Evolutionary conservation across 2,888 invertebrate species (phyloP), one percentile per base, ranked within the genome.

Genomic region (Leptinotarsa juncta): DNA sequence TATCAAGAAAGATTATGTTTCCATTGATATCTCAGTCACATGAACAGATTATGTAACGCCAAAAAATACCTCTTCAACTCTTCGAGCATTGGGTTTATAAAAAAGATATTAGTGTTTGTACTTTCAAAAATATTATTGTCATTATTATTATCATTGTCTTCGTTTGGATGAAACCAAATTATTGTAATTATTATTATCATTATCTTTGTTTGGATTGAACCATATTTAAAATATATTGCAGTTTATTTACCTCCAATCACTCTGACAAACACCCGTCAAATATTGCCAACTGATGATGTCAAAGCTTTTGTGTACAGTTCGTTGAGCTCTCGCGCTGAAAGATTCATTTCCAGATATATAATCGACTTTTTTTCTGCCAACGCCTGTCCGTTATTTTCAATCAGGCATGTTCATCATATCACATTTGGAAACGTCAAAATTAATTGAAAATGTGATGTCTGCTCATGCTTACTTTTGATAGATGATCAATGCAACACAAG

Each of bases 381-480:
- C 23, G 20, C 26, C 23, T 60, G 15, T 20, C 16, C 60, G 62
- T 67, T 74, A 70, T 73, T 74, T 69, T 51, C 70, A 66, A 74
- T 74, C 73, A 74, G 26, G 60, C 66, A 51, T 67, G 73, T 74
- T 74, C 73, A 74, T 74, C 70, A 74, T 67, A 70, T 67, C 70
- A 67, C 55, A 74, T 74, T 74, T 74, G 60, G 73, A 23, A 53
- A 60, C 67, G 73, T 70, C 73, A 70, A 70, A 70, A 74, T 74
- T 74, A 74, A 74, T 70, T 74, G 73, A 70, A 70, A 70, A 74
- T 67, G 67, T 60, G 73, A 70, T 70, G 73, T 70, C 60, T 74
- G 70, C 70, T 70, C 60, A 66, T 20, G 73, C 60, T 67, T 70
- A 70, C 70, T 70, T 26, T 23, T 60, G 60, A 60, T 60, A 26